Percentiles rank a stretch among this genome's conserved stretches.
phyloP scores from a whole-genome alignment of 2,113 vertebrate genomes.

The Gopherus flavomarginatus region DNA sequence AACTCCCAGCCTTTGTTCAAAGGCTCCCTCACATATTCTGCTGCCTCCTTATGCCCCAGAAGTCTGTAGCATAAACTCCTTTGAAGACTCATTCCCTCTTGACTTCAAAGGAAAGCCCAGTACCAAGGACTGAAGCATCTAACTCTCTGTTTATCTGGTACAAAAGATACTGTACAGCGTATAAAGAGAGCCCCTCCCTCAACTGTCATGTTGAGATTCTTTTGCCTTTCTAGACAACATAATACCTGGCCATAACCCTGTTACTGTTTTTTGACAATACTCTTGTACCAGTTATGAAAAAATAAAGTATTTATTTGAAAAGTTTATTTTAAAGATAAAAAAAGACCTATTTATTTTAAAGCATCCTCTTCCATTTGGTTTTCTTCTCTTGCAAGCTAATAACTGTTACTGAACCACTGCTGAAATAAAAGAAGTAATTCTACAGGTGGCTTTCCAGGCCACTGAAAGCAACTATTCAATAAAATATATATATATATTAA shows the following conservation, averaged over 20 bases:
- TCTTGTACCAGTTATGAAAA: conserved; percentile 60
- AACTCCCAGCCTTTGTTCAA: not conserved
- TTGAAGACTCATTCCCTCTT: not conserved
- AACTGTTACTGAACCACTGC: conserved; percentile 71
- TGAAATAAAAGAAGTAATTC: conserved; percentile 70
- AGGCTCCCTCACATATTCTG: not conserved
- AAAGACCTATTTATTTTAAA: conserved; percentile 74
- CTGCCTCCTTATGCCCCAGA: not conserved
- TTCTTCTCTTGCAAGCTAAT: conserved; percentile 63
- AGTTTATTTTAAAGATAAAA: conserved; percentile 77
- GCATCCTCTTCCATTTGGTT: conserved; percentile 63
- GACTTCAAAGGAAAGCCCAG: not conserved
- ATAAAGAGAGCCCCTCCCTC: not conserved
- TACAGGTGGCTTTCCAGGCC: conserved; percentile 63
- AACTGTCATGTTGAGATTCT: not conserved
- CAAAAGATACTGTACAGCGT: conserved; percentile 49
- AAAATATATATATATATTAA: conserved; percentile 69
- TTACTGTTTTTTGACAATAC: conserved; percentile 58
- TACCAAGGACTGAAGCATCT: not conserved
- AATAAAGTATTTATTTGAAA: conserved; percentile 77
- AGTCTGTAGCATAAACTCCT: conserved; percentile 33
- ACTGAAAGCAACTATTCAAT: conserved; percentile 75
- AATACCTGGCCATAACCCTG: conserved; percentile 59
- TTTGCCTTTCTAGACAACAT: conserved; percentile 53
- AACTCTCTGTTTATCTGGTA: not conserved